These are phyloP conservation scores for Lophotriccus pileatus DNA, from an alignment of 2,797 vertebrate genomes.

Conservation along the genomic window DNA sequence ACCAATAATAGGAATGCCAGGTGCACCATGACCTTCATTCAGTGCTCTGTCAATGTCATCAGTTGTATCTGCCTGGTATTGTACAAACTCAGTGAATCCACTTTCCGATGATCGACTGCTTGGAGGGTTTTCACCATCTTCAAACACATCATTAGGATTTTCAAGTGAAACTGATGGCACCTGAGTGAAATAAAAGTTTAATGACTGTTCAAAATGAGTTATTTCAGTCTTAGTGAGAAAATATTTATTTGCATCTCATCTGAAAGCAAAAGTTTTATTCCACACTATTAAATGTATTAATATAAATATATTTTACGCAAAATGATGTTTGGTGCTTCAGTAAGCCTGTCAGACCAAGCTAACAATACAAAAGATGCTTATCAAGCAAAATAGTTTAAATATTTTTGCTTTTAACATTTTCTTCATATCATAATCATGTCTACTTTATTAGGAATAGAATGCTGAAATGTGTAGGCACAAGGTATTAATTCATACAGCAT, in stretches of 20 bases:
- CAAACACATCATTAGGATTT: constrained; percentile 83
- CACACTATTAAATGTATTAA: background rate
- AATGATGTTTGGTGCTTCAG: background rate
- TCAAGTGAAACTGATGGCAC: constrained; percentile 74
- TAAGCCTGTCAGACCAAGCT: background rate
- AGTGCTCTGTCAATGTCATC: constrained; percentile 79
- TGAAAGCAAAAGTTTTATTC: background rate
- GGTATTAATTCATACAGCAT: background rate
- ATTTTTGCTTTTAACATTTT: background rate
- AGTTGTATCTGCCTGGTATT: constrained; percentile 85
- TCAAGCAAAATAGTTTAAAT: background rate
- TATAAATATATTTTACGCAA: background rate
- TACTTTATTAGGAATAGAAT: background rate
- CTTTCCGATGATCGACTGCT: constrained; percentile 86
- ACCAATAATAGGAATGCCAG: constrained; percentile 65
- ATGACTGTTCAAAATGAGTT: background rate
- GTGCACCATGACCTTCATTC: constrained; percentile 41
- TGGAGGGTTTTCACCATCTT: constrained; percentile 83
- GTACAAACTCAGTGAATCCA: constrained; percentile 94
- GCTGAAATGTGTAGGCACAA: background rate
- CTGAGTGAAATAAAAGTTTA: constrained; percentile 57
- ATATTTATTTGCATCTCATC: background rate
- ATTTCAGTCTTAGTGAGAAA: background rate
- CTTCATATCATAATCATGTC: background rate
- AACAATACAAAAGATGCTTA: background rate